Conservation (phyloP, 2,113 vertebrate genomes). For the Xiphophorus maculatus region DNA sequence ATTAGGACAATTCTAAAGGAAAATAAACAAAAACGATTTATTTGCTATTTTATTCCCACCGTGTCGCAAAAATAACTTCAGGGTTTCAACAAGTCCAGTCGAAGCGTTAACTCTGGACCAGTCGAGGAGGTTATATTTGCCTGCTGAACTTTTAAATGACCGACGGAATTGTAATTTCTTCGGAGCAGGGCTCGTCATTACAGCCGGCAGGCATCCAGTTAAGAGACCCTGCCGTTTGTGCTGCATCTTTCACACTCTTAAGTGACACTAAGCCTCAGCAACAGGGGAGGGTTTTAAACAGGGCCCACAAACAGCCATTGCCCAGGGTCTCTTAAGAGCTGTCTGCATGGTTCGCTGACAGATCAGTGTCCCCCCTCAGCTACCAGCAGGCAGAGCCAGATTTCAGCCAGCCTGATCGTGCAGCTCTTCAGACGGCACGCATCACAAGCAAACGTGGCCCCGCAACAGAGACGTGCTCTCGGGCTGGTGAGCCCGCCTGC, state of each 20-base stretch:
- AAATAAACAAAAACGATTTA: neutral
- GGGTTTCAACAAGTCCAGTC: neutral
- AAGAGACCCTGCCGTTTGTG: constrained; percentile 55
- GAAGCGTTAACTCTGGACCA: neutral
- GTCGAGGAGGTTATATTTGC: constrained; percentile 1
- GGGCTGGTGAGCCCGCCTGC: constrained; percentile 17
- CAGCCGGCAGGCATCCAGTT: constrained; percentile 58
- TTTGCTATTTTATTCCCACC: neutral
- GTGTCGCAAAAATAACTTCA: neutral
- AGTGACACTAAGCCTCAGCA: constrained; percentile 73
- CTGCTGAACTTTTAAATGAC: constrained; percentile 24
- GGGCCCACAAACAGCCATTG: constrained; percentile 65
- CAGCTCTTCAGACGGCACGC: constrained; percentile 55
- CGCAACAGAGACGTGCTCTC: constrained; percentile 38
- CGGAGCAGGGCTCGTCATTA: constrained; percentile 39
- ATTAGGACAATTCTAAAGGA: no score
- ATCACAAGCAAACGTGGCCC: constrained; percentile 55
- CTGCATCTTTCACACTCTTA: constrained; percentile 66
- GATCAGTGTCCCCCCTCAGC: constrained; percentile 54
- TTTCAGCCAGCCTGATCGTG: constrained; percentile 67
- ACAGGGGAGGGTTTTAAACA: constrained; percentile 69
- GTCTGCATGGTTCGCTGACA: constrained; percentile 66
- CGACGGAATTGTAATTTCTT: constrained; percentile 37
- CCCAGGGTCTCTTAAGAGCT: constrained; percentile 72
- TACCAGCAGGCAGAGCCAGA: constrained; percentile 44